Percentiles rank a stretch among this genome's conserved stretches.
Conservation (phyloP, 1,140 invertebrate genomes). For the Ceratina australensis region DNA sequence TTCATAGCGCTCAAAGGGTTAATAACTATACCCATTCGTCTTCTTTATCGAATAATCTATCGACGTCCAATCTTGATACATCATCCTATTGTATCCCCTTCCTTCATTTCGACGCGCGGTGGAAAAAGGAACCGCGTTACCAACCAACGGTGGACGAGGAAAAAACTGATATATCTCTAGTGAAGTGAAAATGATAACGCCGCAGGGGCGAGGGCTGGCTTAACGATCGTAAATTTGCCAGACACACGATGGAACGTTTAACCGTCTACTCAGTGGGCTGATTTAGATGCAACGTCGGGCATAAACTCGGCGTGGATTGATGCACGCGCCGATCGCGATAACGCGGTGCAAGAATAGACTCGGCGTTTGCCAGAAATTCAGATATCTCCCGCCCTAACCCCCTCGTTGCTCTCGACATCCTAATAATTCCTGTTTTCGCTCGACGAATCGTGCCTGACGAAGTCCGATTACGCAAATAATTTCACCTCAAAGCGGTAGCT, state of each 20-base stretch:
- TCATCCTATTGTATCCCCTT: not conserved
- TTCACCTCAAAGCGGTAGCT: not conserved
- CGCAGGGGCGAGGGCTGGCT: not conserved
- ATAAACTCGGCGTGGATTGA: slow-evolving; percentile 39
- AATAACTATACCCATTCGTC: not conserved
- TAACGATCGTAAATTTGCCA: slow-evolving; percentile 16
- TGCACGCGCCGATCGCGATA: slow-evolving; percentile 33
- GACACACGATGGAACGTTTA: slow-evolving; percentile 24
- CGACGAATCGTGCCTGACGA: not conserved
- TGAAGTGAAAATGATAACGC: slow-evolving; percentile 27
- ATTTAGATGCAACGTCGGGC: slow-evolving; percentile 21
- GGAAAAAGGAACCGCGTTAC: not conserved
- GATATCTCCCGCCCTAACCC: not conserved
- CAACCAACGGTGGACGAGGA: not conserved
- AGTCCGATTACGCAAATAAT: not conserved
- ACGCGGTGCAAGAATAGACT: slow-evolving; percentile 44
- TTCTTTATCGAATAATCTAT: not conserved
- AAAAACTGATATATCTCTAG: not conserved
- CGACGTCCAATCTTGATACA: not conserved
- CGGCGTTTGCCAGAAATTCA: slow-evolving; percentile 32
- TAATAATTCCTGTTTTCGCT: slow-evolving; percentile 2
- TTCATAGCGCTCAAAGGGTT: too few species aligned
- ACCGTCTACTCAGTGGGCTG: slow-evolving; percentile 45
- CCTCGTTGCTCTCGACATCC: slow-evolving; percentile 4
- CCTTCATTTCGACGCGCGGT: too few species aligned